Conservation (phyloP, 2,888 invertebrate genomes). For the Campoplex nolae region DNA sequence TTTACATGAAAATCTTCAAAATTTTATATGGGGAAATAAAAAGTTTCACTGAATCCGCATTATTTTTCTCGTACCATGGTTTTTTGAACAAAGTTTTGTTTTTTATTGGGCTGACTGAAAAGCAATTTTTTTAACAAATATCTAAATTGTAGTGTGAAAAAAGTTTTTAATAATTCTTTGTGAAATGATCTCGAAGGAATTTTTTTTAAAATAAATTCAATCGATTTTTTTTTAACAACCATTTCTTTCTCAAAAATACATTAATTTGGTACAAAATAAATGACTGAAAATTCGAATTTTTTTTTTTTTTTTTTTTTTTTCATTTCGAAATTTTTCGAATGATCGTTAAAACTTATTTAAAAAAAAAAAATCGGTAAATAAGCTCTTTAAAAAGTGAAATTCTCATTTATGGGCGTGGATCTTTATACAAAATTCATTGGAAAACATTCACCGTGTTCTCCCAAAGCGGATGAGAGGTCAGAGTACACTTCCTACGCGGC, state of each 20-base stretch:
- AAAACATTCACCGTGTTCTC: slow-evolving; percentile 76
- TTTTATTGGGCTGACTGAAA: background rate
- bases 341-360: background rate
- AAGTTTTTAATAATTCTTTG: background rate
- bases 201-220: background rate
- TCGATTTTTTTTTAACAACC: background rate
- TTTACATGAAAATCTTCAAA: no score
- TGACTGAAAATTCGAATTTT: background rate
- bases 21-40: no score
- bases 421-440: background rate
- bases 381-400: background rate
- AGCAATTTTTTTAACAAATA: background rate
- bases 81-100: background rate
- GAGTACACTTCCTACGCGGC: slow-evolving; percentile 82
- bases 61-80: background rate
- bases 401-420: background rate
- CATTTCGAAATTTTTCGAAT: background rate
- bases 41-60: background rate
- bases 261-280: background rate
- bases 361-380: background rate
- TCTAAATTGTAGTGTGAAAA: background rate
- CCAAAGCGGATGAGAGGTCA: slow-evolving; percentile 83
- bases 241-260: background rate
- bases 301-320: background rate
- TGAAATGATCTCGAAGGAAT: background rate